Evolutionary conservation across 2,797 vertebrate species (phyloP), one percentile per base, ranked within the genome.

Genomic region (Chelon labrosus): DNA sequence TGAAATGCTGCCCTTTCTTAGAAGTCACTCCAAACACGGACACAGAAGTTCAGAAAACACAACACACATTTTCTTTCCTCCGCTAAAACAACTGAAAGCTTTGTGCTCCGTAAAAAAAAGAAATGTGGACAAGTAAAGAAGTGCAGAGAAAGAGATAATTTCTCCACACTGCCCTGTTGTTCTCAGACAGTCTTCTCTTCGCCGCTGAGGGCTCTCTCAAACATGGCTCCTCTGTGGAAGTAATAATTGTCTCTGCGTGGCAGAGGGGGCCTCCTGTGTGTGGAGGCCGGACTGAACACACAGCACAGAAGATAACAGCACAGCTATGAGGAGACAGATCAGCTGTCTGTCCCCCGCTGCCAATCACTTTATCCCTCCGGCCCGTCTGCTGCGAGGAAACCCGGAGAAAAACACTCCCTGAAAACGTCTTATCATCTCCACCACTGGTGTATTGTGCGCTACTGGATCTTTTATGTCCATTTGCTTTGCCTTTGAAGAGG

Each of bases 1-100:
- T 85, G 79, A 91, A 88, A 89, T 38, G 77, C 73, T 88, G 85
- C 84, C 85, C 85, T 91, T 91, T 88, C 79, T 82, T 63, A 76
- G 72, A 89, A 90, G 83, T 83, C 71, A 69, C 70, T 84, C 72
- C 84, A 89, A 90, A 92, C 84, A 88, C 80, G 65, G 64, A 75
- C 54, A 53, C 7, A 7, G 31, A 31, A 49, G 70, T 55, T 77
- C 78, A 83, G 73, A 85, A 65, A 79, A 78, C 55, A 53, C 66
- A 66, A 44, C 10, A 69, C n/a, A 46, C 16, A 17, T 47, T n/a
- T 47, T n/a, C 4, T 70, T 53, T 55, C 20, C 19, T 17, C 27
- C 57, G 46, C 51, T 59, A 64, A 77, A 78, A 84, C 59, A 65
- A 52, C 51, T 20, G 35, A 62, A 61, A 63, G 51, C 44, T 82